Evolutionary conservation across 2,888 invertebrate species (phyloP), one percentile per base, ranked within the genome.

Genomic region (Nasonia oneida): DNA sequence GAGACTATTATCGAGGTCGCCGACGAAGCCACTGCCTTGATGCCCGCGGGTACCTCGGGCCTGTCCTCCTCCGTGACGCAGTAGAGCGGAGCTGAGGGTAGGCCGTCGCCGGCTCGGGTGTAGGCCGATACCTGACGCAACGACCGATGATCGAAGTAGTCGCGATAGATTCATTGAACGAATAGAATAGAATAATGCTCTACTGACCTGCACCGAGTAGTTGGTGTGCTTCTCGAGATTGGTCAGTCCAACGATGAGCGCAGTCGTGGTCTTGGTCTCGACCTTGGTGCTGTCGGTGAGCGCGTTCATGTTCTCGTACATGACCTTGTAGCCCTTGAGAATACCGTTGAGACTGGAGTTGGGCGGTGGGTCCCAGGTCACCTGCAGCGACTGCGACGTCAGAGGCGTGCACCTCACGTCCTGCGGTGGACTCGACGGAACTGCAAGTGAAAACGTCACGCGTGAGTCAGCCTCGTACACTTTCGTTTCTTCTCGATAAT

Each of bases 1-100:
- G 98, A 97, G 64, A 98, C 96, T 84, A 98, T 95, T 89, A 98
- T 97, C 94, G 97, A 97, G 92, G 97, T 97, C 67, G 96, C 95
- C 61, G 97, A 97, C 88, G 97, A 97, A 81, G 97, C 96, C 82
- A 97, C 96, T 3, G 98, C 98, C 94, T 98, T 98, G 89, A 98
- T 97, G 90, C 97, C 97, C 61, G 97, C 97, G 70, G 98, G 98
- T 70, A 97, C 96, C 83, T 97, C 97, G 86, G 98, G 98, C 71
- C 97, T 97, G 93, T 98, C 98, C 95, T 98, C 98, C 91, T 97
- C 96, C 42, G 98, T 98, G 89, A 97, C 96, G 91, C 98, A 98
- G 93, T 96, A 97, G 77, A 98, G 96, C 0, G 98, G 97, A 18
- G 96, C 95, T 87, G 98, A 98, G 89, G 97, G 95, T 33, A 97